Conservation (phyloP, 2,113 vertebrate genomes). For the Plestiodon gilberti region DNA sequence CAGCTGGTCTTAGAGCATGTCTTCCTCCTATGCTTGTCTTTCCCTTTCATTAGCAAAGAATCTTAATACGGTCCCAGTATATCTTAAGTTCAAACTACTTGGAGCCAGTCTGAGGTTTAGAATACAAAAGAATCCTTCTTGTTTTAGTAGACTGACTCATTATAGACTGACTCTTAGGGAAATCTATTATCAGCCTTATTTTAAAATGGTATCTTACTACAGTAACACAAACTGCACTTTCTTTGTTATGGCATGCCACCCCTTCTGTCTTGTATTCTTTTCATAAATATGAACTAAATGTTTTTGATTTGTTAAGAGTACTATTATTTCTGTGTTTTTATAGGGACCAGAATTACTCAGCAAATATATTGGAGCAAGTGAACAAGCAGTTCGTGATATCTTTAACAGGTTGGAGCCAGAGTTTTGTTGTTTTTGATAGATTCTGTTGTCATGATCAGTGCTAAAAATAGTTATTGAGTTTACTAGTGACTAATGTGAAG, state of each 20-base stretch:
- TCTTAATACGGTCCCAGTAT: background rate
- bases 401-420: slow-evolving; percentile 86
- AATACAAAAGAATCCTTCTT: background rate
- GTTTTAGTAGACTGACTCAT: background rate
- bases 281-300: slow-evolving; percentile 19
- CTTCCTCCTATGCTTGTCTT: background rate
- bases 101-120: slow-evolving; percentile 20
- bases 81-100: background rate
- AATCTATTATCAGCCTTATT: background rate
- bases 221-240: background rate
- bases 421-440: background rate
- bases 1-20: no score
- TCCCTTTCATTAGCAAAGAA: background rate
- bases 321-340: slow-evolving; percentile 15
- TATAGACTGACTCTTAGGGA: background rate
- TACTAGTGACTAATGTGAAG: background rate
- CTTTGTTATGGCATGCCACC: background rate
- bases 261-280: background rate
- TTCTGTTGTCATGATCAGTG: slow-evolving; percentile 8
- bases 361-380: slow-evolving; percentile 98
- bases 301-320: background rate
- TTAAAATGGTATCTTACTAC: background rate
- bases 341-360: slow-evolving; percentile 97
- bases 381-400: slow-evolving; percentile 92
- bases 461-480: slow-evolving; percentile 28